Conservation (phyloP, 2,888 invertebrate genomes). For the Ormyrus thymus region DNA sequence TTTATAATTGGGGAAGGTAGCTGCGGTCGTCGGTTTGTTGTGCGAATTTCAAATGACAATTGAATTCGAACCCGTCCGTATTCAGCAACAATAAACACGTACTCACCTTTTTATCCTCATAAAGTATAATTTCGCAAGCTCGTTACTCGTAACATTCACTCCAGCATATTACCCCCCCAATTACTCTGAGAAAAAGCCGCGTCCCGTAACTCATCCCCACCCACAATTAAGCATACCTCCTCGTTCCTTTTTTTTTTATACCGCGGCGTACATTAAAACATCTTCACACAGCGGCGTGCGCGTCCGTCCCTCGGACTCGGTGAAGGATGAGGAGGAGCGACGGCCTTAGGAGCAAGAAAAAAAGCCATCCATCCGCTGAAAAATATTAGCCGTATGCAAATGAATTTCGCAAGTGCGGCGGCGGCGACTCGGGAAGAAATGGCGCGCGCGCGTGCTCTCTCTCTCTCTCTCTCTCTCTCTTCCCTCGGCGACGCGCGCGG, state of each 20-base stretch:
- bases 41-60: background rate
- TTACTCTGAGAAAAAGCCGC: no score
- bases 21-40: background rate
- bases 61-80: background rate
- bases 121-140: no score
- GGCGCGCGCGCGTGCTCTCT: constrained; percentile 2
- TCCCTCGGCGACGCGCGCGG: constrained; percentile 1
- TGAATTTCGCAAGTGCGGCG: constrained; percentile 41
- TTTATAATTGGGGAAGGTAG: no score
- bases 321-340: background rate
- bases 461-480: no score
- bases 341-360: constrained; percentile 3
- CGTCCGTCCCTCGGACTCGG: constrained; percentile 17
- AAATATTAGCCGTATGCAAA: constrained; percentile 44
- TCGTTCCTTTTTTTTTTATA: background rate
- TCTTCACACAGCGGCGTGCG: constrained; percentile 19
- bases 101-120: no score
- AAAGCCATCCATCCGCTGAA: constrained; percentile 25
- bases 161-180: no score
- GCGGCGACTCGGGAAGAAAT: background rate
- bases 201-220: no score
- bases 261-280: constrained; percentile 29
- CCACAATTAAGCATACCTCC: background rate
- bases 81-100: no score
- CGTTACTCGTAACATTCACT: no score